Conservation (phyloP, 2,797 vertebrate genomes). For the Moxostoma hubbsi region DNA sequence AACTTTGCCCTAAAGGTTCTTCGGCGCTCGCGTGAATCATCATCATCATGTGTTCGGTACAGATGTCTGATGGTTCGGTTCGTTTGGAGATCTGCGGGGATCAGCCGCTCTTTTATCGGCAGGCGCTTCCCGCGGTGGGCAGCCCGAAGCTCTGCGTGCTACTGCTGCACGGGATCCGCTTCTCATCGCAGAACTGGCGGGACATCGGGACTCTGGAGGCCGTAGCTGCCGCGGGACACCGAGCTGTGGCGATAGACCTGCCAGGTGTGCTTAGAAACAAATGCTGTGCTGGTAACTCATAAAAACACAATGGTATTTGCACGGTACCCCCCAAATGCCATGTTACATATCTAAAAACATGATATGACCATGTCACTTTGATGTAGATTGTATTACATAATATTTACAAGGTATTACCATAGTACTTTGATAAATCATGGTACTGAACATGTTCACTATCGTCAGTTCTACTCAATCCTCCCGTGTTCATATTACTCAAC, state of each 20-base stretch:
- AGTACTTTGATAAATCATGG: too few species aligned
- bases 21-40: constrained; percentile 25
- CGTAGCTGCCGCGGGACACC: constrained; percentile 84
- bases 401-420: too few species aligned
- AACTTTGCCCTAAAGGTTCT: constrained; percentile 2
- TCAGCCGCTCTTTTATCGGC: constrained; percentile 86
- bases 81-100: constrained; percentile 75
- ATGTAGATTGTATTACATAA: too few species aligned
- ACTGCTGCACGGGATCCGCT: constrained; percentile 92
- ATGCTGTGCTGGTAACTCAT: not conserved
- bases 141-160: constrained; percentile 75
- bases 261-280: constrained; percentile 79
- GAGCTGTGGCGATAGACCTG: constrained; percentile 89
- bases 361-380: too few species aligned
- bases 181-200: constrained; percentile 92
- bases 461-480: too few species aligned
- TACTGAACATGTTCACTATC: too few species aligned
- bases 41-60: constrained; percentile 78
- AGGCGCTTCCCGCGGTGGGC: constrained; percentile 69
- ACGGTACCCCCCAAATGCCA: too few species aligned
- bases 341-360: too few species aligned
- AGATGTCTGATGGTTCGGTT: constrained; percentile 75
- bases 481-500: too few species aligned
- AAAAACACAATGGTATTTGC: too few species aligned
- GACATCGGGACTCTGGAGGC: constrained; percentile 81